Percentiles rank a stretch among this genome's conserved stretches.
Evolutionary conservation across 1,140 invertebrate species (phyloP).

Genomic region (Heliconius congener): DNA sequence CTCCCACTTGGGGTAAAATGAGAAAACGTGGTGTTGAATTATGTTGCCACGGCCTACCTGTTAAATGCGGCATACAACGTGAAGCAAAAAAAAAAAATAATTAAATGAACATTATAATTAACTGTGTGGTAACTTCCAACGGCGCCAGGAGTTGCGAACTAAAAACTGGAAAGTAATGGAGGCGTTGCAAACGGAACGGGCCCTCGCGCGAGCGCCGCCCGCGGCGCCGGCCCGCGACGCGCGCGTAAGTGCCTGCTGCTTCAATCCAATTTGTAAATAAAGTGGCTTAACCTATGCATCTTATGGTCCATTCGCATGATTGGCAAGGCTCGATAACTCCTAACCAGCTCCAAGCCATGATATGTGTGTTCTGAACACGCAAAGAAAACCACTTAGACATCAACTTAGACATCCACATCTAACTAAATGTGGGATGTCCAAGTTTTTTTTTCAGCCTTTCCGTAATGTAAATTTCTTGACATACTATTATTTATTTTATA

Average conservation of each 20-base stretch:
- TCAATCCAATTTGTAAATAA: slow-evolving; percentile 11
- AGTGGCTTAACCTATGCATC: background rate
- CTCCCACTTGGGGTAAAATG: too few species aligned
- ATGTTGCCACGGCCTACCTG: too few species aligned
- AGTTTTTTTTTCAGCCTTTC: too few species aligned
- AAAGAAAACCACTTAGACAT: background rate
- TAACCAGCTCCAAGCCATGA: background rate
- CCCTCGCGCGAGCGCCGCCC: slow-evolving; percentile 78
- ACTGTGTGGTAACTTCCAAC: background rate
- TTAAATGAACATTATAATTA: background rate
- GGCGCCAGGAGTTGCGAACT: slow-evolving; percentile 87
- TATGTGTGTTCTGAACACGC: background rate
- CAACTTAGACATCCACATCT: background rate
- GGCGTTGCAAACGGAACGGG: slow-evolving; percentile 88
- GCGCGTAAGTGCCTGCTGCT: slow-evolving; percentile 49
- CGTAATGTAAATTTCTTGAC: too few species aligned
- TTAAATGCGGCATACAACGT: too few species aligned
- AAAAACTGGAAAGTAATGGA: slow-evolving; percentile 95
- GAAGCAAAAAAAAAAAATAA: background rate
- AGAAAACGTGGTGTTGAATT: too few species aligned
- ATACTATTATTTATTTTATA: too few species aligned
- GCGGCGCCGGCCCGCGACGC: slow-evolving; percentile 70
- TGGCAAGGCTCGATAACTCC: background rate
- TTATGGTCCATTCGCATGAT: background rate
- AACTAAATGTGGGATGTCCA: too few species aligned